Percentiles rank a stretch among this genome's conserved stretches.
These are phyloP conservation scores for Tetrapedia diversipes DNA, from an alignment of 2,888 invertebrate genomes.

Conservation along the genomic window DNA sequence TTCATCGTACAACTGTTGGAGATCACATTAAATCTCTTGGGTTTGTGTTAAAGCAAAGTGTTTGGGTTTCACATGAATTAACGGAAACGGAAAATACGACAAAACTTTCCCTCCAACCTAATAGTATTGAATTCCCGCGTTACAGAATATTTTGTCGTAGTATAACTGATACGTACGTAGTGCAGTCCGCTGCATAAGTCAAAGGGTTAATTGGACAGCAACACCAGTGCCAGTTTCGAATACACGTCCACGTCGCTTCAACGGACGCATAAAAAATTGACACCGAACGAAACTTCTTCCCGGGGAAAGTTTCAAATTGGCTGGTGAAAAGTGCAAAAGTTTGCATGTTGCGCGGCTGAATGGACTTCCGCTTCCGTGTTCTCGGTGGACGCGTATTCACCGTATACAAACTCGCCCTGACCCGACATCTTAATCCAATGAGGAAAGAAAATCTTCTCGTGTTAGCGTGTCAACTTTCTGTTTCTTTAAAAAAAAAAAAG, in stretches of 20 bases:
- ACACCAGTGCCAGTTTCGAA: neutral
- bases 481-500: neutral
- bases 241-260: neutral
- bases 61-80: no score
- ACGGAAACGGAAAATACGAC: no score
- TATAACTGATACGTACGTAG: no score
- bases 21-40: no score
- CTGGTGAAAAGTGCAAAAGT: conserved; percentile 35
- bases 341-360: conserved; percentile 26
- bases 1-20: no score
- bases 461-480: neutral
- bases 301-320: conserved; percentile 50
- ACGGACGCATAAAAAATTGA: conserved; percentile 33
- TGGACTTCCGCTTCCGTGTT: conserved; percentile 40
- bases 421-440: conserved; percentile 8
- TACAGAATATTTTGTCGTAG: no score
- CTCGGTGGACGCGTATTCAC: conserved; percentile 28
- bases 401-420: conserved; percentile 3
- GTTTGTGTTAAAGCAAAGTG: no score
- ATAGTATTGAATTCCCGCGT: no score
- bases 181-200: no score
- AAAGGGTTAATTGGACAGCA: conserved; percentile 22
- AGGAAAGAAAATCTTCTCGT: conserved; percentile 3
- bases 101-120: no score
- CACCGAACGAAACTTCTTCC: conserved; percentile 19